These are phyloP conservation scores for Coelogynopora nodosa DNA, from an alignment of 2,888 invertebrate species.

Conservation along the genomic window DNA sequence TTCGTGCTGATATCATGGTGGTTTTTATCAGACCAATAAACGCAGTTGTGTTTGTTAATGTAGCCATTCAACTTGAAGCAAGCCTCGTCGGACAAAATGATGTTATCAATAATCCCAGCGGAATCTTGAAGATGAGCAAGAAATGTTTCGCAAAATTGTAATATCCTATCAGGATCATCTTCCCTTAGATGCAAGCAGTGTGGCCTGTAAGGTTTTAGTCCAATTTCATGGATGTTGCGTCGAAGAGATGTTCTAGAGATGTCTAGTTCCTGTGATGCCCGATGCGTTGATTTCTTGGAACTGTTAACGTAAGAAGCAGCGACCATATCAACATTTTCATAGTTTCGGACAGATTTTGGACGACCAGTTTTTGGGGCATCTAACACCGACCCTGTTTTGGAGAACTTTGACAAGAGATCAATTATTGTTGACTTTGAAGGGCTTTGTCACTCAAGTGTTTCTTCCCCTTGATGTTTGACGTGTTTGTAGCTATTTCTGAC, in stretches of 20 bases:
- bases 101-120: constrained; percentile 7
- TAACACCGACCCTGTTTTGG: constrained; percentile 17
- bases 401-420: constrained; percentile 27
- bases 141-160: constrained; percentile 29
- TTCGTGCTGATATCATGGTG: too few relatives aligned
- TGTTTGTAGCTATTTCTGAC: background rate
- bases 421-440: constrained; percentile 23
- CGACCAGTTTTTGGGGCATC: constrained; percentile 24
- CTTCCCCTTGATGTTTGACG: background rate
- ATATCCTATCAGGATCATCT: constrained; percentile 5
- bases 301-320: constrained; percentile 16
- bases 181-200: constrained; percentile 30
- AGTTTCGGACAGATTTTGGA: background rate
- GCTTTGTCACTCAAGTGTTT: background rate
- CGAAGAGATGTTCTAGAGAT: too few relatives aligned
- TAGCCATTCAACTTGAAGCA: constrained; percentile 17
- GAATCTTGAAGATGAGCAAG: constrained; percentile 15
- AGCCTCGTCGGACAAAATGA: constrained; percentile 7
- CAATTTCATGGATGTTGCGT: constrained; percentile 35
- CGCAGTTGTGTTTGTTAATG: background rate
- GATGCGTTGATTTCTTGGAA: constrained; percentile 8
- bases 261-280: too few relatives aligned
- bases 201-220: constrained; percentile 33
- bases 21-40: too few relatives aligned
- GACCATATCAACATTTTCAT: constrained; percentile 12